Conservation (phyloP, 2,113 vertebrate species). For the Carassius auratus region DNA sequence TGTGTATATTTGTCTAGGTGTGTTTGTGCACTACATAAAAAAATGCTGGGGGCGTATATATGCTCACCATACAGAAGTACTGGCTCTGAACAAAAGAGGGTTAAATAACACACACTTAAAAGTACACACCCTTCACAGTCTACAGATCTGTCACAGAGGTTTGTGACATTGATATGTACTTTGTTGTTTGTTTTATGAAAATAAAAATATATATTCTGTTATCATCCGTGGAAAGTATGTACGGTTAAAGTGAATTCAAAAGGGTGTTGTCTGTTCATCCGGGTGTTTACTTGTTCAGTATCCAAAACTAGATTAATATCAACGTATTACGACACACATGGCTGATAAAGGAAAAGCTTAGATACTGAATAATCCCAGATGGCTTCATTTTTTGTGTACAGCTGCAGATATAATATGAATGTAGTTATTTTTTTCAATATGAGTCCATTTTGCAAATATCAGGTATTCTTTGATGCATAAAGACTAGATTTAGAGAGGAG, state of each 20-base stretch:
- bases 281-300: neutral
- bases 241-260: neutral
- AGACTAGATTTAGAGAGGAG: conserved; percentile 12
- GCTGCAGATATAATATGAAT: neutral
- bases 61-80: neutral
- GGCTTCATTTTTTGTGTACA: neutral
- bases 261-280: conserved; percentile 13
- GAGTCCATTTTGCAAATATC: conserved; percentile 44
- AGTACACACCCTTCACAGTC: conserved; percentile 9
- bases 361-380: neutral
- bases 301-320: neutral
- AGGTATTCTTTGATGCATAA: conserved; percentile 17
- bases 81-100: conserved; percentile 16
- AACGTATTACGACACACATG: neutral
- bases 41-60: neutral
- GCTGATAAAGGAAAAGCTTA: neutral
- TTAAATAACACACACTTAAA: neutral
- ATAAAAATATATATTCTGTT: neutral
- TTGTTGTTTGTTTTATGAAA: neutral
- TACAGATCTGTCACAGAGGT: neutral
- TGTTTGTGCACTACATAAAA: neutral
- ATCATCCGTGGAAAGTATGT: neutral
- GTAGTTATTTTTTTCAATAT: neutral
- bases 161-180: neutral
- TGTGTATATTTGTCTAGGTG: conserved; percentile 3